These are phyloP conservation scores for Charaxes varanes DNA, from an alignment of 1,140 invertebrate genomes.

Conservation along the genomic window DNA sequence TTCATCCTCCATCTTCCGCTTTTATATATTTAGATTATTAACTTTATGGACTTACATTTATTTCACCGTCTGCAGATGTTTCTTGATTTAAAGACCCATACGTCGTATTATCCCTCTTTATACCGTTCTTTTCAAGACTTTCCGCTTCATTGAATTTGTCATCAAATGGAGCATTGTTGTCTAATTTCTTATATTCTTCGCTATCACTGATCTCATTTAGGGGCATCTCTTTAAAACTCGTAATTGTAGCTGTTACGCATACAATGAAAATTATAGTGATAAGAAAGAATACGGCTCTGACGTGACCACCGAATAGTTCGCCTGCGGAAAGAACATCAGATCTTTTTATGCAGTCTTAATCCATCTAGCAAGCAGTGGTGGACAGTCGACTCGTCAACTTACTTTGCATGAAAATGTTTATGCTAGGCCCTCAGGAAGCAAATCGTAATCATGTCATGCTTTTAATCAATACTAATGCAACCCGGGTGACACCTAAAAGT, in stretches of 20 bases:
- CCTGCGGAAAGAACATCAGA: too few species aligned
- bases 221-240: conserved; percentile 92
- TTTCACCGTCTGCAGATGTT: conserved; percentile 8
- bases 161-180: conserved; percentile 40
- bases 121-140: conserved; percentile 34
- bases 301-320: conserved; percentile 87
- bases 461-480: too few species aligned
- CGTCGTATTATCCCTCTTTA: conserved; percentile 39
- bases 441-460: too few species aligned
- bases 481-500: too few species aligned
- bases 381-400: too few species aligned
- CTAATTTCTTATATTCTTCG: conserved; percentile 45
- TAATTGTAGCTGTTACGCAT: conserved; percentile 87
- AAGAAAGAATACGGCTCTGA: conserved; percentile 91
- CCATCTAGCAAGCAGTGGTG: too few species aligned
- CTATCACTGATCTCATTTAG: conserved; percentile 71
- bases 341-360: too few species aligned
- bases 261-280: conserved; percentile 90
- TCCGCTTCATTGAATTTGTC: conserved; percentile 24
- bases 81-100: conserved; percentile 56
- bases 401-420: too few species aligned
- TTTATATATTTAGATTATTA: neutral
- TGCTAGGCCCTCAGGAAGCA: too few species aligned
- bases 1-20: too few species aligned
- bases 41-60: conserved; percentile 6